Percentiles rank a stretch among this genome's conserved stretches.
phyloP scores from a whole-genome alignment of 2,113 vertebrate species.

The Macaca fascicularis region T2T-MFA8v1.1 NC_088378.1:141772501-141773000 shows the following conservation, averaged over 20 bases:
- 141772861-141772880: neutral
- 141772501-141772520: constrained; percentile 95
- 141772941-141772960: neutral
- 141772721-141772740: constrained; percentile 73
- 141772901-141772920: neutral
- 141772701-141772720: constrained; percentile 75
- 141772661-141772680: neutral
- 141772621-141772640: neutral
- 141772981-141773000: neutral
- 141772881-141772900: neutral
- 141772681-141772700: constrained; percentile 60
- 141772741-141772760: constrained; percentile 70
- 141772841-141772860: neutral
- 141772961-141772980: neutral
- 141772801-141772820: neutral
- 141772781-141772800: constrained; percentile 65
- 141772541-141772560: constrained; percentile 92
- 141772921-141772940: neutral
- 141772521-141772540: constrained; percentile 93
- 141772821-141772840: neutral
- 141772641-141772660: neutral
- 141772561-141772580: constrained; percentile 83
- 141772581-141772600: constrained; percentile 63
- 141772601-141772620: constrained; percentile 3
- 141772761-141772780: constrained; percentile 59